Evolutionary conservation across 2,113 vertebrate species (phyloP), one percentile per base, ranked within the genome.

Genomic region (human (Homo sapiens)): DNA sequence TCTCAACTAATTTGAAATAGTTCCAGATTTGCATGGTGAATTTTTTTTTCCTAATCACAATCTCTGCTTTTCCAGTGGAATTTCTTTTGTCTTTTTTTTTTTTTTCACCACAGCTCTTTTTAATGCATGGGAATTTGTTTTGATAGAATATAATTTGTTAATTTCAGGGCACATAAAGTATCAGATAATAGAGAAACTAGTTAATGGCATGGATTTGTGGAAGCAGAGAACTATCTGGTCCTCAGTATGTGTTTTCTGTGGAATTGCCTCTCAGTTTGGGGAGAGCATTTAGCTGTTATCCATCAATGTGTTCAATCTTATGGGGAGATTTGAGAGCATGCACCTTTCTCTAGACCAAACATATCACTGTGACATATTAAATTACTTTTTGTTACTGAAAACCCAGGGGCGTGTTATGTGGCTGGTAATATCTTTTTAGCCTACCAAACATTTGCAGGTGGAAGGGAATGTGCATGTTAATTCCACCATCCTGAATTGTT

Each of bases 71-170:
- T 64, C 61, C 61, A 64, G 27, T 64, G 27, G 27, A 64, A 32
- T 64, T 64, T 64, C 27, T 64, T 61, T 61, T 64, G 27, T 64
- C 61, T 32, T 64, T 64, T 61, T 61, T 61, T 59, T 61, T 64
- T 64, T 64, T 30, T 2, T 27, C 12, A 64, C 27, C 61, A 64
- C 61, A 32, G 61, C 61, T 64, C 2, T 64, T 64, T 64, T 64
- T 64, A 64, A 30, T 64, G 61, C 30, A 32, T 64, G 12, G 61
- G 11, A 45, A 66, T 86, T 66, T 89, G 43, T 23, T 83, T 72
- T 76, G 20, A 23, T 89, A 88, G 64, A 64, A 48, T 90, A 48
- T 80, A 61, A 50, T 94, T 90, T 94, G 52, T 90, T 87, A 87
- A 68, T 84, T 90, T 94, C 68, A 95, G 78, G 23, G n/a, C 12